phyloP scores from a whole-genome alignment of 2,888 invertebrate species.

The Lycophotia porphyrea region DNA sequence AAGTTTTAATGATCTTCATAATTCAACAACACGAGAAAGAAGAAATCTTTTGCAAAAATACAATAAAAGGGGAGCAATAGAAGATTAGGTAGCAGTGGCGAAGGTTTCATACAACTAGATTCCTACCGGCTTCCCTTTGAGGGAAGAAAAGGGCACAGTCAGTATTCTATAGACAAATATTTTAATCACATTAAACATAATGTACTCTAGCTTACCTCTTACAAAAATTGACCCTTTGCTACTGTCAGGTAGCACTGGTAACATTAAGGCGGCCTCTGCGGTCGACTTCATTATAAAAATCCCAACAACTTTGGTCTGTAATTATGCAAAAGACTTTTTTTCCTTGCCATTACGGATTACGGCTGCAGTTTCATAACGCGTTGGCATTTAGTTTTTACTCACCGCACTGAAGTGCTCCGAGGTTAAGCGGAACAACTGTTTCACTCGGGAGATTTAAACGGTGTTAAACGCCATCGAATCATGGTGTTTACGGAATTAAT shows the following conservation, averaged over 20 bases:
- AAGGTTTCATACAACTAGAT: no score
- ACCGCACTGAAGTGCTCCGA: conserved; percentile 60
- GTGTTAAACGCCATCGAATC: conserved; percentile 59
- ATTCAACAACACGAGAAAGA: conserved; percentile 52
- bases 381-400: conserved; percentile 76
- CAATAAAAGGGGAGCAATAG: conserved; percentile 50
- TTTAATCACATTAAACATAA: no score
- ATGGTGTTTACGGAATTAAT: conserved; percentile 59
- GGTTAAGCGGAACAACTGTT: conserved; percentile 63
- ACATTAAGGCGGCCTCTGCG: conserved; percentile 30
- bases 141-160: no score
- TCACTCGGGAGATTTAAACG: conserved; percentile 65
- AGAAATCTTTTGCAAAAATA: conserved; percentile 45
- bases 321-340: conserved; percentile 66
- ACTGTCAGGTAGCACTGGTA: conserved; percentile 37
- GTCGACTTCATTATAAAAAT: conserved; percentile 62
- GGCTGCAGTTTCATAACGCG: conserved; percentile 70
- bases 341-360: conserved; percentile 55
- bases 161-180: no score
- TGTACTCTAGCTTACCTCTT: no score
- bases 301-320: conserved; percentile 40
- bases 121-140: no score
- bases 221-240: no score
- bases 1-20: conserved; percentile 50
- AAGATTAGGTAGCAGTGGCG: conserved; percentile 39